phyloP scores from a whole-genome alignment of 1,140 invertebrate genomes.

The Diachasmimorpha longicaudata region DNA sequence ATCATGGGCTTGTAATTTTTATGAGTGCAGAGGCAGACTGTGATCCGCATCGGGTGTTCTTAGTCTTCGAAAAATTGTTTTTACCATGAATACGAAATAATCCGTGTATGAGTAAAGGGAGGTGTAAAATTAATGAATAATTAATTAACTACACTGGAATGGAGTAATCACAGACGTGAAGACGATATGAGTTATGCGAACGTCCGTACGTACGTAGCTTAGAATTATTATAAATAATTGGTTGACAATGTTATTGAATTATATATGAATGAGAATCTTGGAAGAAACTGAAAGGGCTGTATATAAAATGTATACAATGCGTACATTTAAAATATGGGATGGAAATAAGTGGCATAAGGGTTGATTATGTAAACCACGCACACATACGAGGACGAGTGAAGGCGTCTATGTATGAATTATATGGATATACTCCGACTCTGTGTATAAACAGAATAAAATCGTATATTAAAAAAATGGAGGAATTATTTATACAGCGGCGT shows the following conservation, averaged over 20 bases:
- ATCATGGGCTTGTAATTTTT: conserved; percentile 16
- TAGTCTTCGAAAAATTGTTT: conserved; percentile 51
- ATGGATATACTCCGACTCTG: conserved; percentile 50
- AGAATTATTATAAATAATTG: conserved; percentile 46
- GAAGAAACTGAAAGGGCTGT: background rate
- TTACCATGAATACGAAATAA: conserved; percentile 34
- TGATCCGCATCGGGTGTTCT: conserved; percentile 55
- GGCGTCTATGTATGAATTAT: conserved; percentile 43
- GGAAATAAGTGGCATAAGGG: background rate
- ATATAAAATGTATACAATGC: conserved; percentile 10
- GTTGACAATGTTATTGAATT: conserved; percentile 60
- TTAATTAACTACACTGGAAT: background rate
- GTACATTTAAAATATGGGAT: background rate
- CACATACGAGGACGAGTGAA: conserved; percentile 30
- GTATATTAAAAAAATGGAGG: conserved; percentile 40
- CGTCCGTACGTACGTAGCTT: conserved; percentile 29
- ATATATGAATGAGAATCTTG: conserved; percentile 22
- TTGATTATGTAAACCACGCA: conserved; percentile 19
- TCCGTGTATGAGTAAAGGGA: conserved; percentile 27
- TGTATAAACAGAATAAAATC: conserved; percentile 54
- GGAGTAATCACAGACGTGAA: background rate
- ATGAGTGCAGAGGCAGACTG: conserved; percentile 54
- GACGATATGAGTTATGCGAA: conserved; percentile 24
- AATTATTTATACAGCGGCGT: no score
- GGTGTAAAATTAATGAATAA: conserved; percentile 8